Base-by-base conservation (phyloP, 23 tunicate genomes). In the Trididemnum nubilum region DNA sequence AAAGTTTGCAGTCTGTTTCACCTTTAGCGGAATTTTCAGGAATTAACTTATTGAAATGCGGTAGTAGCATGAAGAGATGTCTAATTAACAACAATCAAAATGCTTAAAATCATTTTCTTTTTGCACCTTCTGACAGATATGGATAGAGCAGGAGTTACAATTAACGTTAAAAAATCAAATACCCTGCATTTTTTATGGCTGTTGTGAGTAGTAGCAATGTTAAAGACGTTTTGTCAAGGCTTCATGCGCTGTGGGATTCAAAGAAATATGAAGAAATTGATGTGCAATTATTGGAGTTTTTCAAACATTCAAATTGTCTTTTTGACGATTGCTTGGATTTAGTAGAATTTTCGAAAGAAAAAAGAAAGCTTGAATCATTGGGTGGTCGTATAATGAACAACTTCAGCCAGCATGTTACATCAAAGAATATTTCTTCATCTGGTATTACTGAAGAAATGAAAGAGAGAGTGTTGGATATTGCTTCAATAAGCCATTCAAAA, bases 321-420 rank as follows among this genome's bases (percentile, higher is more conserved):
- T 44, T 38, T 23, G 76, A 27, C 26, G 74, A 27, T 65, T 76
- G 76, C 64, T 44, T 85, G 54, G 44, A 85, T 28, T 31, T 85
- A 15, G 36, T 85, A 4, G 38, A 66, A 29, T 25, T 3, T 36
- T 49, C 76, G 1, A 85, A 71, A 78, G 49, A 64, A 29, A 85
- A 85, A 35, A 85, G 69, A 29, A 77, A 51, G 30, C 90, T 84
- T 3, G 66, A 78, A 54, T 85, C 90, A 1, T 18, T 85, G 2
- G 90, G 72, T 3, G 51, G 36, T 52, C 66, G 63, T 37, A 70
- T 85, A 4, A 51, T 85, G 40, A 51, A 71, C 51, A 28, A 15
- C 5, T 71, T 77, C 57, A 21, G 2, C 3, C 2, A 30, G 19
- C 54, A 27, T 77, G 67, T 52, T 19, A 31, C 23, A 28, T 18